Evolutionary conservation across 2,888 invertebrate genomes (phyloP), one percentile per base, ranked within the genome.

Genomic region (Aquatica leii): DNA sequence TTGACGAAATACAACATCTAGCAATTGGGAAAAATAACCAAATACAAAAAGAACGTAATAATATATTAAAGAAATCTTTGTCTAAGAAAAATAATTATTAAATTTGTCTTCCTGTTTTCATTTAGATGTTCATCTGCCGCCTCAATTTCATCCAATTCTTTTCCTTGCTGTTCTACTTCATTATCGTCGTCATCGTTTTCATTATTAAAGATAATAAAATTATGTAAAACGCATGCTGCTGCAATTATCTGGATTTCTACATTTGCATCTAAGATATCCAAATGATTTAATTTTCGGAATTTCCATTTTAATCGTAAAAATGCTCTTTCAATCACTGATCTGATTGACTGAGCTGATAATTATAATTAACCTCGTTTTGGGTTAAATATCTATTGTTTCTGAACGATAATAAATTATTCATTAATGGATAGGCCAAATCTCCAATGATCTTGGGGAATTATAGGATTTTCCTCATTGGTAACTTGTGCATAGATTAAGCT

Each of bases 251-350:
- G 4, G 6, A 12, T n/a, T 2, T 20, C 53, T 5, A 41, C 18
- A 12, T 53, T 6, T 21, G 40, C 18, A 18, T 37, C 9, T 1
- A 11, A 37, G 4, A 53, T 41, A 18, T 53, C 53, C n/a, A 43
- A 9, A 43, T 43, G 40, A 20, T 37, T 53, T 2, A 53, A 18
- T 18, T 18, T 15, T 20, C 53, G 37, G 20, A 53, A 53, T 35
- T 53, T 53, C 1, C 37, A 37, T n/a, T 53, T 53, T 21, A 53
- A 20, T 6, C 18, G 2, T 17, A 37, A 37, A 53, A 53, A 53
- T 20, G 53, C 53, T n/a, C n/a, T n/a, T n/a, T n/a, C n/a, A n/a
- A n/a, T n/a, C n/a, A n/a, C n/a, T n/a, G n/a, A n/a, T n/a, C 18
- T 21, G 53, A 52, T 37, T 12, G 34, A 17, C 15, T 15, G 14